phyloP scores from a whole-genome alignment of 2,888 invertebrate genomes.

The Mycogona germanica region DNA sequence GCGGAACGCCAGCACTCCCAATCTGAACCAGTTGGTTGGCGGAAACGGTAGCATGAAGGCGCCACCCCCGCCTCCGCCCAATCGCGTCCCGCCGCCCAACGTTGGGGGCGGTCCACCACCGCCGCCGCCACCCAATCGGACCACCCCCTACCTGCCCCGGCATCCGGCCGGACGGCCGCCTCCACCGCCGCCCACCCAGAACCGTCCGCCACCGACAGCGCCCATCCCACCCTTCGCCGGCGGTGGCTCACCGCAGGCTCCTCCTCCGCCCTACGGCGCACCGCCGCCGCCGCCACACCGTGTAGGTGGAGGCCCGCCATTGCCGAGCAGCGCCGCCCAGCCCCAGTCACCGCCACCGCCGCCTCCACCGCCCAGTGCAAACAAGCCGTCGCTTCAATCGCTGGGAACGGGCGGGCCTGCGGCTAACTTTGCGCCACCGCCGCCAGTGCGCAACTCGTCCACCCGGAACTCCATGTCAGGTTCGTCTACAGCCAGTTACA shows the following conservation, averaged over 20 bases:
- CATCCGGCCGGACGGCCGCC: constrained; percentile 34
- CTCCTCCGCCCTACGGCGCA: constrained; percentile 24
- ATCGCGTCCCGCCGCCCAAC: constrained; percentile 41
- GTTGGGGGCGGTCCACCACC: constrained; percentile 24
- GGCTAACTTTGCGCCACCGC: constrained; percentile 35
- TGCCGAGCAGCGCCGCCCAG: too few relatives aligned
- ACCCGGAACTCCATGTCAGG: constrained; percentile 36
- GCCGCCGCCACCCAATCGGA: constrained; percentile 1
- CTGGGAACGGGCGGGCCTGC: constrained; percentile 20
- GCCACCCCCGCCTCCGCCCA: constrained; percentile 27
- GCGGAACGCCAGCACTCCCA: constrained; percentile 14
- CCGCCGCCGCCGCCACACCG: too few relatives aligned
- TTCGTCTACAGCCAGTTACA: not conserved
- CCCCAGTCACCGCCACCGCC: constrained; percentile 34
- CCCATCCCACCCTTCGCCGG: constrained; percentile 40
- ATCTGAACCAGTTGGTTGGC: constrained; percentile 6
- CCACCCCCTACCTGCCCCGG: constrained; percentile 7
- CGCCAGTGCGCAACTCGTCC: constrained; percentile 50
- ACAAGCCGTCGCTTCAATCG: not conserved
- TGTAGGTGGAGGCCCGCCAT: too few relatives aligned
- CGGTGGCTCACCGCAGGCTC: constrained; percentile 26
- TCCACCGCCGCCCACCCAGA: constrained; percentile 40
- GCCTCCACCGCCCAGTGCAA: constrained; percentile 6
- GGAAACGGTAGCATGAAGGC: not conserved
- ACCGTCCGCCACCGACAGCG: constrained; percentile 39